Evolutionary conservation across 2,888 invertebrate species (phyloP), one percentile per base, ranked within the genome.

Genomic region (Biston stratarius): DNA sequence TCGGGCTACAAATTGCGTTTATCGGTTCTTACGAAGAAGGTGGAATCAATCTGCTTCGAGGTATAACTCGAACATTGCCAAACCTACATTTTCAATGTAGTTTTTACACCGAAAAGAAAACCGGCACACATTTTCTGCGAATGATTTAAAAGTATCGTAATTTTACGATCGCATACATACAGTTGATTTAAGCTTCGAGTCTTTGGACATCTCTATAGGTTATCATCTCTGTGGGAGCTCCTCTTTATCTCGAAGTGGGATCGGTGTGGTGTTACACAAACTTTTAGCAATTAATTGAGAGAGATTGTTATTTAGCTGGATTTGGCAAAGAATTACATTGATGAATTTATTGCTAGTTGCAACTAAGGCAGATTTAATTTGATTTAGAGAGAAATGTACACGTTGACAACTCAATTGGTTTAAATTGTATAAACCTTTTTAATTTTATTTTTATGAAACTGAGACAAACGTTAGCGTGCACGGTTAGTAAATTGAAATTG

Each of bases 251-350:
- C 36, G n/a, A 12, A 52, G 40, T 36, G 12, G 55, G 36, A 48
- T 45, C 47, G 38, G 58, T 58, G 52, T 44, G n/a, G 11, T 12
- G 49, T n/a, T 63, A 51, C 57, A 36, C 14, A 57, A 24, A 57
- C n/a, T 56, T 33, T 24, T 44, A 34, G 5, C 34, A 57, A 57
- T 57, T 57, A 33, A 45, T 47, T 44, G n/a, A 14, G 40, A 40
- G 38, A 11, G 38, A 40, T 53, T 51, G 51, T 51, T 34, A 6
- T 51, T 1, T 51, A n/a, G 3, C n/a, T 34, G 51, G n/a, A 48
- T 48, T 48, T 51, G n/a, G 51, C 10, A 33, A 48, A 51, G 34
- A 51, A 51, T 51, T 12, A 34, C 34, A n/a, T 7, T 33, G 49
- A 49, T 34, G 38, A 38, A 53, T 53, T 40, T 40, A 53, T 36